Evolutionary conservation across 2,888 invertebrate species (phyloP).

Genomic region (Brenthis daphne): DNA sequence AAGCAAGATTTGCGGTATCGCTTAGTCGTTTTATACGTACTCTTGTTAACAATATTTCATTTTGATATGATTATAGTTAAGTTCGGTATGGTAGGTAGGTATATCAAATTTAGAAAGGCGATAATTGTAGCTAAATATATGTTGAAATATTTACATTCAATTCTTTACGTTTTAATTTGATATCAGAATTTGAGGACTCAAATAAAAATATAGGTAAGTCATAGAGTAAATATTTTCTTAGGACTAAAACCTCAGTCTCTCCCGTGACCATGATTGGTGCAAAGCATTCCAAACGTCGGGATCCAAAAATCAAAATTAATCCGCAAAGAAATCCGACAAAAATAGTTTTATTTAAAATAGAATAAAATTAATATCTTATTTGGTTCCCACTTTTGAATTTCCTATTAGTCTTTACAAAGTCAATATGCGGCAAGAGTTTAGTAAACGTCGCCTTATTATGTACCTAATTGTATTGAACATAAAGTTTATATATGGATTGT

Average conservation of each 20-base stretch:
- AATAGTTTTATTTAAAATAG: not conserved
- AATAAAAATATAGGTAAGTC: not conserved
- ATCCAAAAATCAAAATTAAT: too few species aligned
- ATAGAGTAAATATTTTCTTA: not conserved
- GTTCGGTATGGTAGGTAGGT: not conserved
- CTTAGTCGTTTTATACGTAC: conserved; percentile 38
- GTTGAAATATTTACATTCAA: conserved; percentile 38
- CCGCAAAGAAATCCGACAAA: too few species aligned
- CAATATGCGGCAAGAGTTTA: conserved; percentile 66
- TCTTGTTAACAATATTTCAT: conserved; percentile 40
- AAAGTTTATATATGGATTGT: conserved; percentile 44
- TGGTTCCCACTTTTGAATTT: conserved; percentile 79
- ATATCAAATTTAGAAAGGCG: conserved; percentile 21
- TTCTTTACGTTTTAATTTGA: conserved; percentile 5
- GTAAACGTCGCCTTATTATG: conserved; percentile 43
- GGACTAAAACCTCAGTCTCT: too few species aligned
- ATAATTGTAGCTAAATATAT: conserved; percentile 13
- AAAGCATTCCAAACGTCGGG: too few species aligned
- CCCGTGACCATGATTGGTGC: too few species aligned
- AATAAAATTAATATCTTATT: conserved; percentile 56
- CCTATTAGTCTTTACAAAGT: conserved; percentile 80
- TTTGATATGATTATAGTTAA: conserved; percentile 14
- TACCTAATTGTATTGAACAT: conserved; percentile 14
- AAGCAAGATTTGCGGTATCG: conserved; percentile 63
- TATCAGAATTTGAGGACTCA: conserved; percentile 1